A percentile compares a stretch with the other conserved stretches of the same genome.
Conservation (phyloP, 2,797 vertebrate genomes). For the Xenopus petersii region DNA sequence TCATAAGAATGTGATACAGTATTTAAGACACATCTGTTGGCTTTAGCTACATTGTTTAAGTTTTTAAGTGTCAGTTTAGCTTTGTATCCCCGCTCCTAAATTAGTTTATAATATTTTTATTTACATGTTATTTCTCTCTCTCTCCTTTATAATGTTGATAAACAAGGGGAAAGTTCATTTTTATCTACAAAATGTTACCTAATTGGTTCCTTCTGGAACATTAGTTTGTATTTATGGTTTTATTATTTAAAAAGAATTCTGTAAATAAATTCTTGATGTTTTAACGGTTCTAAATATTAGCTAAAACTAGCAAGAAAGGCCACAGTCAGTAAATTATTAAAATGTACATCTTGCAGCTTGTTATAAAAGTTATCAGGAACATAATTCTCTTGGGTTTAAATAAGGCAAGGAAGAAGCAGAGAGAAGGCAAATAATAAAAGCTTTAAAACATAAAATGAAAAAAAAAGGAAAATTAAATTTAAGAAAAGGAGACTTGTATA, state of each 20-base stretch:
- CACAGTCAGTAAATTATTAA: slow-evolving; percentile 8
- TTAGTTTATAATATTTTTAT: background rate
- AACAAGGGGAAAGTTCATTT: background rate
- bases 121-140: background rate
- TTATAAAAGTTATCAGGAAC: background rate
- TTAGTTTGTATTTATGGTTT: background rate
- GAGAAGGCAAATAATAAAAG: background rate
- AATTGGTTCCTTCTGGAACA: background rate
- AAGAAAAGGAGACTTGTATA: too few relatives aligned
- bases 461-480: too few relatives aligned
- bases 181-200: background rate
- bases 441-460: too few relatives aligned
- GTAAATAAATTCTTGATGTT: background rate
- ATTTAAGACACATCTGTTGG: too few relatives aligned
- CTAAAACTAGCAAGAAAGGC: background rate
- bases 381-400: background rate
- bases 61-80: too few relatives aligned
- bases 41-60: too few relatives aligned
- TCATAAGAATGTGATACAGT: too few relatives aligned
- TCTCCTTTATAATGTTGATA: background rate
- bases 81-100: too few relatives aligned
- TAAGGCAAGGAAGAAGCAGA: background rate
- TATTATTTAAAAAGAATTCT: background rate
- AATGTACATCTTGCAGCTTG: slow-evolving; percentile 1
- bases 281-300: background rate